These are phyloP conservation scores for Diabrotica undecimpunctata DNA, from an alignment of 1,140 invertebrate species.

Conservation along the genomic window DNA sequence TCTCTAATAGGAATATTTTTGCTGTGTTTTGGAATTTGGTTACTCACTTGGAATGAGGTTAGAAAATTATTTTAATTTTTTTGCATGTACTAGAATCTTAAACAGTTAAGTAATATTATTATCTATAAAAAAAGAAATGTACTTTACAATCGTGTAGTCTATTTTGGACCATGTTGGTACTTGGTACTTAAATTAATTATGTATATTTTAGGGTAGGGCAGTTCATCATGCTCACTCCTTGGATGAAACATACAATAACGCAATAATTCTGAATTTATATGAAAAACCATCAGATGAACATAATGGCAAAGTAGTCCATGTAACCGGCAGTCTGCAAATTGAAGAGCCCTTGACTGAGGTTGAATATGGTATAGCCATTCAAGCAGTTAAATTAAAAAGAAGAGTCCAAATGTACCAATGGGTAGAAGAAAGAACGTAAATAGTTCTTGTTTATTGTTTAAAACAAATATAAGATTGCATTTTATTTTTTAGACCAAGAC, in stretches of 20 bases:
- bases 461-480: not conserved
- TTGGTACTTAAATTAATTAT: too few species aligned
- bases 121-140: not conserved
- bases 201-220: conserved; percentile 57
- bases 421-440: conserved; percentile 71
- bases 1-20: conserved; percentile 58
- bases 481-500: conserved; percentile 28
- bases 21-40: conserved; percentile 54
- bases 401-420: conserved; percentile 84
- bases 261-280: conserved; percentile 55
- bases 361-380: conserved; percentile 52
- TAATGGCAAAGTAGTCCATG: conserved; percentile 72
- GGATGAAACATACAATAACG: conserved; percentile 64
- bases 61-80: conserved; percentile 18
- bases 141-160: not conserved
- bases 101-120: not conserved
- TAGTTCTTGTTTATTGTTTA: not conserved
- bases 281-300: conserved; percentile 58
- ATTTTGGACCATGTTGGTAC: too few species aligned
- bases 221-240: conserved; percentile 67
- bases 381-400: conserved; percentile 46
- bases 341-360: conserved; percentile 76
- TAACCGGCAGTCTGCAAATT: conserved; percentile 67
- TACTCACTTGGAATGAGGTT: conserved; percentile 76
- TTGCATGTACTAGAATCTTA: too few species aligned